Base-by-base conservation (phyloP, 2,113 vertebrate species). In the Paradoxurus hermaphroditus region DNA sequence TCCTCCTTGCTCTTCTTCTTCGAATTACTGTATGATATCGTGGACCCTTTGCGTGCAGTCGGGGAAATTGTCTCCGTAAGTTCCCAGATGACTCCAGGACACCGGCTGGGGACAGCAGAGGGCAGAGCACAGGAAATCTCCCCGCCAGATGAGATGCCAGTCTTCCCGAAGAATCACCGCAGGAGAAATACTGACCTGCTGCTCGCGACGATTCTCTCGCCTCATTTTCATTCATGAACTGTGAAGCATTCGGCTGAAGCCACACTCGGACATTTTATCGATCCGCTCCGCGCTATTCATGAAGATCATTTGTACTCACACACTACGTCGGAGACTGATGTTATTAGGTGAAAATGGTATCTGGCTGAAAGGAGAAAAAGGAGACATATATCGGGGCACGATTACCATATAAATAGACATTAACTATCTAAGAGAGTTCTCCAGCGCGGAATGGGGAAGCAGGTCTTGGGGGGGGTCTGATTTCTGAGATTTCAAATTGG, bases 361-460 rank as follows among this genome's bases (percentile, higher is more conserved):
- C 94, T 7, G 88, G 78, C 89, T 96, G 82, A 97, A 98, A 97
- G 90, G 46, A 95, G 78, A 92, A 97, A 97, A 97, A 97, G 56
- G 63, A 97, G 97, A 91, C 4, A n/a, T 25, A 89, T 92, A 92
- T 90, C 62, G 92, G 44, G 97, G 95, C 95, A 56, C 95, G 95
- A 98, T 98, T 98, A 98, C 98, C 97, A 97, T 96, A 95, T 94
- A 97, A 98, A 97, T 87, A 15, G 97, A 97, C 97, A 90, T 81
- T 98, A 97, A 88, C 96, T 92, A 85, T 97, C 93, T 93, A 94
- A 94, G 81, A 95, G 88, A 91, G 62, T 96, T 90, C 96, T 96
- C 78, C 51, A 82, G 93, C 31, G n/a, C 53, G 25, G 90, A 83
- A 95, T 90, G 93, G 94, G 91, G 93, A 96, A 92, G 36, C 73